phyloP scores from a whole-genome alignment of 2,888 invertebrate genomes.

The Ctenicera cuprea region DNA sequence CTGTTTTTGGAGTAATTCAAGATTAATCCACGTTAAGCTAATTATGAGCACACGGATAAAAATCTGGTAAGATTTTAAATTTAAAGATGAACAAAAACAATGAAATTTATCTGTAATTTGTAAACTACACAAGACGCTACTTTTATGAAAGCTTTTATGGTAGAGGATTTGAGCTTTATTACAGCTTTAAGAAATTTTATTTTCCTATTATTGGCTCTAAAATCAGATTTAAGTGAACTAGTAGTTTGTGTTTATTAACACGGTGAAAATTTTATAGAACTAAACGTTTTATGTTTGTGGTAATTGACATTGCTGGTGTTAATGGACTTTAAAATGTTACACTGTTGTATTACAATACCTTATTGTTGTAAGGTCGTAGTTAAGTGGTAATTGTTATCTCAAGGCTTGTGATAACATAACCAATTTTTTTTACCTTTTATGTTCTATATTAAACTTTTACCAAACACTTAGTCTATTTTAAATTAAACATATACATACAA shows the following conservation, averaged over 20 bases:
- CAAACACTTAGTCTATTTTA: too few species aligned
- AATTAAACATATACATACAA: too few species aligned
- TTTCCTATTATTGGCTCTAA: conserved; percentile 16
- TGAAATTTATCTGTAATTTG: neutral
- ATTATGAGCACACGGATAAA: too few species aligned
- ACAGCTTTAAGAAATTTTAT: conserved; percentile 11
- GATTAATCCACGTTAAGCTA: too few species aligned
- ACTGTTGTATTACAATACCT: too few species aligned
- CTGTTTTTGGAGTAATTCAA: too few species aligned
- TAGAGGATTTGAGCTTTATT: neutral
- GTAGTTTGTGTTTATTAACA: conserved; percentile 19
- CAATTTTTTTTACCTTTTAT: too few species aligned
- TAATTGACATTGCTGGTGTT: neutral
- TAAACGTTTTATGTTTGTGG: conserved; percentile 5
- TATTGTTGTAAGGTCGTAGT: too few species aligned
- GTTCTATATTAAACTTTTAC: too few species aligned
- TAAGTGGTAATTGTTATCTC: too few species aligned
- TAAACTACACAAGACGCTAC: neutral
- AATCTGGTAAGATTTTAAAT: neutral
- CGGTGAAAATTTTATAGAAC: conserved; percentile 8
- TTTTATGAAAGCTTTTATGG: too few species aligned
- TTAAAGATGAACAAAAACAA: neutral
- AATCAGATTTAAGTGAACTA: conserved; percentile 23
- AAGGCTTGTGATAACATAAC: too few species aligned
- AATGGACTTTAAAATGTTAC: conserved; percentile 7